Conservation (phyloP, 2,888 invertebrate species). For the Ptilodon capucinus region DNA sequence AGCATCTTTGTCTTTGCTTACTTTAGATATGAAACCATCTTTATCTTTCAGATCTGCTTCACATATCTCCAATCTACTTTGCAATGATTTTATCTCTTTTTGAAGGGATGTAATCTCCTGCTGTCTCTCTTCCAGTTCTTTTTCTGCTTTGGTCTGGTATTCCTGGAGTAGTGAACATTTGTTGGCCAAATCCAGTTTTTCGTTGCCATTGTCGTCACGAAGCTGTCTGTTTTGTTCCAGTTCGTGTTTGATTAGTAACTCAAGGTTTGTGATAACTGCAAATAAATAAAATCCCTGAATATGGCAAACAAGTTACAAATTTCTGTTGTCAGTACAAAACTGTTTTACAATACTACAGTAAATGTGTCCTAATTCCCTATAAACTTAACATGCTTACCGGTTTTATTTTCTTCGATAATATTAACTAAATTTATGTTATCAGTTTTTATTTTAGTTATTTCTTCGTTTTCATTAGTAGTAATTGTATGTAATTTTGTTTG, state of each 20-base stretch:
- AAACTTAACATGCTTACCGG: slow-evolving; percentile 40
- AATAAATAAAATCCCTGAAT: neutral
- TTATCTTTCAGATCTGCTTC: slow-evolving; percentile 41
- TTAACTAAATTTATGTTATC: slow-evolving; percentile 25
- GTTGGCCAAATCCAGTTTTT: slow-evolving; percentile 43
- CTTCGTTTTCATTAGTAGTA: slow-evolving; percentile 9
- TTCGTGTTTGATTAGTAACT: slow-evolving; percentile 45
- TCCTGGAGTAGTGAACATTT: slow-evolving; percentile 55
- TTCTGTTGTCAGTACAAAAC: no score
- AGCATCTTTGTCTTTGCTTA: slow-evolving; percentile 30
- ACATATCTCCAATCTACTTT: slow-evolving; percentile 27
- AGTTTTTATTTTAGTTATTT: slow-evolving; percentile 21
- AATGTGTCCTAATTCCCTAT: no score
- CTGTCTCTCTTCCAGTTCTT: slow-evolving; percentile 45
- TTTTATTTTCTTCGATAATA: slow-evolving; percentile 43
- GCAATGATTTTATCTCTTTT: slow-evolving; percentile 36
- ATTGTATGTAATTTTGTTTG: slow-evolving; percentile 8
- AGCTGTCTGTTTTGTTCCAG: slow-evolving; percentile 40
- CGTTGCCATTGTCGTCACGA: slow-evolving; percentile 36
- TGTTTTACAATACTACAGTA: no score
- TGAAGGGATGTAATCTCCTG: slow-evolving; percentile 43
- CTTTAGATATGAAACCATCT: slow-evolving; percentile 28
- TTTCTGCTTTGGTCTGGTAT: slow-evolving; percentile 51
- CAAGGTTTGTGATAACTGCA: slow-evolving; percentile 52
- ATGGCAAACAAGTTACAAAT: no score